phyloP scores from a whole-genome alignment of 2,888 invertebrate species.

The Euplagia quadripunctaria region DNA sequence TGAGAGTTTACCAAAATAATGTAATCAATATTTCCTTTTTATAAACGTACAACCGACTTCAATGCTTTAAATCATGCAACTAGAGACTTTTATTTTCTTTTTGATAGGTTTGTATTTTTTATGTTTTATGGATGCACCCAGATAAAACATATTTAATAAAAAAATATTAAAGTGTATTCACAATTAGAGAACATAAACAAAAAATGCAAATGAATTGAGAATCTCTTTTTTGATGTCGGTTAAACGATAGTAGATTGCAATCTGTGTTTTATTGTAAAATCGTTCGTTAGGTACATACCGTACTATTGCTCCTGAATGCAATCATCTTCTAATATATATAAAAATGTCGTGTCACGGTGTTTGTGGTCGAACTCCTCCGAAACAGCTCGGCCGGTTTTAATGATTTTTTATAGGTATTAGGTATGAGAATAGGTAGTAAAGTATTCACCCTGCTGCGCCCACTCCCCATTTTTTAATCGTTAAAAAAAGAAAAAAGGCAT shows the following conservation, averaged over 20 bases:
- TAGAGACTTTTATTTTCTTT: neutral
- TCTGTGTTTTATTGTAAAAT: neutral
- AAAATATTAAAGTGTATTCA: neutral
- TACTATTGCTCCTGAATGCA: slow-evolving; percentile 10
- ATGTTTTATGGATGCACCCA: too few relatives aligned
- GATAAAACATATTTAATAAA: too few relatives aligned
- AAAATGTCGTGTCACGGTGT: too few relatives aligned
- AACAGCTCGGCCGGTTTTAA: too few relatives aligned
- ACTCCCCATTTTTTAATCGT: too few relatives aligned
- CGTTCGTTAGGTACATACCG: neutral
- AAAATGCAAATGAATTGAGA: neutral
- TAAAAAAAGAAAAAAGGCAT: too few relatives aligned
- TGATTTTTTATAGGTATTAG: too few relatives aligned
- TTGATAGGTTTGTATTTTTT: neutral
- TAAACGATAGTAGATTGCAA: neutral
- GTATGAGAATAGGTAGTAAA: too few relatives aligned
- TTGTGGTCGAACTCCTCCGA: too few relatives aligned
- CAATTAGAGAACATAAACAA: neutral
- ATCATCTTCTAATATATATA: too few relatives aligned
- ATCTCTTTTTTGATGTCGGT: neutral
- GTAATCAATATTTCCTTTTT: neutral
- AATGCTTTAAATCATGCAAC: neutral
- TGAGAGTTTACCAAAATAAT: slow-evolving; percentile 33
- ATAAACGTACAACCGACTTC: neutral
- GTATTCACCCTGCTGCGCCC: too few relatives aligned